These are phyloP conservation scores for Tetragonula clypearis DNA, from an alignment of 1,140 invertebrate species.

Conservation along the genomic window DNA sequence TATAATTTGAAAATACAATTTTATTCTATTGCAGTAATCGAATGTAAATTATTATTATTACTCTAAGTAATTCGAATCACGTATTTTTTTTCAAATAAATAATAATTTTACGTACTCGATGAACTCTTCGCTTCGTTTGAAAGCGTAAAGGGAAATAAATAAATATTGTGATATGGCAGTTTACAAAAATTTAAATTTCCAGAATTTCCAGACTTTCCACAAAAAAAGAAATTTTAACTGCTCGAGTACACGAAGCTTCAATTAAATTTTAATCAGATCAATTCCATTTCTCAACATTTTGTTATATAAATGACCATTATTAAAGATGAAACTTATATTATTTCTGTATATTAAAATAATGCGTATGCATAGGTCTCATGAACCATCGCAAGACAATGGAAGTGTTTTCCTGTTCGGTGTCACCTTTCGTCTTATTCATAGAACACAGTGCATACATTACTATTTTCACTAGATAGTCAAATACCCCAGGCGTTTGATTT, in stretches of 20 bases:
- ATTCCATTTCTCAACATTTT: slow-evolving; percentile 42
- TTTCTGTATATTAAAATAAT: slow-evolving; percentile 44
- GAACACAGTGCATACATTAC: slow-evolving; percentile 45
- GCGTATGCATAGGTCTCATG: slow-evolving; percentile 39
- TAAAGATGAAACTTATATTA: slow-evolving; percentile 64
- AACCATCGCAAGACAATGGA: slow-evolving; percentile 41
- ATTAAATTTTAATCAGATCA: slow-evolving; percentile 35
- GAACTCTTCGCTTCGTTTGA: not conserved
- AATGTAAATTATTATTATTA: slow-evolving; percentile 6
- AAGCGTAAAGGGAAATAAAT: slow-evolving; percentile 10
- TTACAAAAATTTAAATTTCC: slow-evolving; percentile 7
- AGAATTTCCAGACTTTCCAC: not conserved
- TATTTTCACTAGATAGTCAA: slow-evolving; percentile 68
- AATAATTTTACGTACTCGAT: slow-evolving; percentile 14
- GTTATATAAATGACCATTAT: slow-evolving; percentile 18
- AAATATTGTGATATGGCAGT: slow-evolving; percentile 40
- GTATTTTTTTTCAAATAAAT: not conserved
- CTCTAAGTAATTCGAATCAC: not conserved
- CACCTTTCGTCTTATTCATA: not conserved
- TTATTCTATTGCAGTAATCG: not conserved
- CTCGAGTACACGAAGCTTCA: slow-evolving; percentile 16
- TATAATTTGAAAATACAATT: not conserved
- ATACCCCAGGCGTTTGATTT: slow-evolving; percentile 61
- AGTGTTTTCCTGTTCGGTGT: slow-evolving; percentile 36
- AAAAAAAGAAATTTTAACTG: not conserved